Evolutionary conservation across 2,888 invertebrate genomes (phyloP), one percentile per base, ranked within the genome.

Genomic region (Lithophane socia): DNA sequence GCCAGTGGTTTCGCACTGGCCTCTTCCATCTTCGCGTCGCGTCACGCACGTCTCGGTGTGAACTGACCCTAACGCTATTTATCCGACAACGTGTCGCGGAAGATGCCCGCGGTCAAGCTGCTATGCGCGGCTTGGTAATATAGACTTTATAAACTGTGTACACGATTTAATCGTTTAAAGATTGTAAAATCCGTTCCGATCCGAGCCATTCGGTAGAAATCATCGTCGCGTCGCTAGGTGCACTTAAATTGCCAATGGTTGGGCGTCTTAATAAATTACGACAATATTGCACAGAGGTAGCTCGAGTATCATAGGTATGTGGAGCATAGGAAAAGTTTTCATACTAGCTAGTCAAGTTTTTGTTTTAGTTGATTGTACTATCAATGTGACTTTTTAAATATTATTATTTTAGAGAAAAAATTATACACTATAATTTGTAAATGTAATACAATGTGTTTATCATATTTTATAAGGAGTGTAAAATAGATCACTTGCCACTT

Each of bases 391-490:
- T 87, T 89, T 87, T 87, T 88, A 88, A 85, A 87, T 84, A 84
- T 77, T 82, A 75, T 89, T 89, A 89, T 90, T 91, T 92, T 90
- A 89, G 86, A 88, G 66, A 89, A 86, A 68, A 86, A 87, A 86
- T 87, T 90, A 87, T 89, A 89, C 88, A 87, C 76, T 85, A 89
- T 80, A 85, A 90, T 85, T 85, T 86, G 79, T 88, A 87, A 86
- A 87, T 85, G 75, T 92, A 93, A 92, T 90, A 88, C 82, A 89
- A 86, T 91, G 89, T 90, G 90, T 92, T 93, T 91, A 93, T 92
- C 92, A 92, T 92, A 91, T 91, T 92, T 93, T 92, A 86, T 92
- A 92, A 92, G 87, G 89, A 92, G 91, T 93, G 92, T 93, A 93
- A 92, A 91, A 93, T 93, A 94, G 90, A 94, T 89, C 89, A 92